Evolutionary conservation across 2,888 invertebrate genomes (phyloP), one percentile per base, ranked within the genome.

Genomic region (Corbicula japonica): DNA sequence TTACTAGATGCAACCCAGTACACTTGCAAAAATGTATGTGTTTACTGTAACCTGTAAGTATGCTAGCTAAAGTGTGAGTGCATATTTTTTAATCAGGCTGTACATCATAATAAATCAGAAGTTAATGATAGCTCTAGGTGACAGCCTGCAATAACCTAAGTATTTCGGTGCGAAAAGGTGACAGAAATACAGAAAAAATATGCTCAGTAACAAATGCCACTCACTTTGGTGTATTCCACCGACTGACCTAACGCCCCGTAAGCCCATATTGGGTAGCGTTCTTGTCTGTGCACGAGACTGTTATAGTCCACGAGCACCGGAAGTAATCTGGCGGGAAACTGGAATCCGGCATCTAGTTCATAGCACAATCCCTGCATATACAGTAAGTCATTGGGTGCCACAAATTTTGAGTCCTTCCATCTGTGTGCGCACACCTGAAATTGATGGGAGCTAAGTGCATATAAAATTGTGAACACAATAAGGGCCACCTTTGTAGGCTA

Each of bases 341-440:
- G 48, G 32, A 90, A 74, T 6, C 85, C 83, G 8, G 79, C 71
- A 21, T 78, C 79, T 8, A 88, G 72, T 28, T 88, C 86, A 73
- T 89, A 91, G 61, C 91, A 91, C 44, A 89, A 73, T 6, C 91
- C 91, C 73, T 90, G 90, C 88, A 89, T 89, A 58, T 90, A 87
- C 18, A 74, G 80, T 30, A 82, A 83, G 48, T 88, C 86, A 46
- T 84, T 72, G 56, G 83, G 71, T 30, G 68, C n/a, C 12, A 73
- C 62, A 81, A 78, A 83, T 62, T 86, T 82, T 2, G 83, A 75
- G 46, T 90, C 87, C 35, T 76, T 87, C 91, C 91, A 91, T 50
- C 89, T 77, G 44, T 89, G 91, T 2, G 90, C 90, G 76, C 91
- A 91, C 0, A 89, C 85, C 91, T 91, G 46, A 8, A 62, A 30